phyloP scores from a whole-genome alignment of 2,113 vertebrate genomes.

The Aspidoscelis tigris region DNA sequence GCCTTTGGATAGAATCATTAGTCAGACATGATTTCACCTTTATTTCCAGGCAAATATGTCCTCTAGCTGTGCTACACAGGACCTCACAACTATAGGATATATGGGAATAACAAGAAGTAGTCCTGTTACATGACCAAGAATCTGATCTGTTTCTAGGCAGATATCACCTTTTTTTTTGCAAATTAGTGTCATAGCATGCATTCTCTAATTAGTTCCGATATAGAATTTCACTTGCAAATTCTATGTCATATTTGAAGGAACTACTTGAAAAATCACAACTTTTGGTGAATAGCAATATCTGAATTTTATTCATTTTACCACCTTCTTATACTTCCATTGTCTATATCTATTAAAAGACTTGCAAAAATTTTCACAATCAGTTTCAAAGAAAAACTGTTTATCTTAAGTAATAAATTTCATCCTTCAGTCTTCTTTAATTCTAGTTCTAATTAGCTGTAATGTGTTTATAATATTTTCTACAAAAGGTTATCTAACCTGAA shows the following conservation, averaged over 20 bases:
- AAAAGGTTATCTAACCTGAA: neutral
- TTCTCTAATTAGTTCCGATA: neutral
- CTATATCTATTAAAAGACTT: slow-evolving; percentile 1
- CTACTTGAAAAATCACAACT: neutral
- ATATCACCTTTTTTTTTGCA: neutral
- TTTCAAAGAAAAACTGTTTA: neutral
- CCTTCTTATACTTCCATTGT: neutral
- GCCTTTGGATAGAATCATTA: no score
- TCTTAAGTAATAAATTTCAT: neutral
- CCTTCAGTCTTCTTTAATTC: neutral
- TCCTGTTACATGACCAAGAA: no score
- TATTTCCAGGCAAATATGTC: no score
- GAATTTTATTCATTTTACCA: neutral
- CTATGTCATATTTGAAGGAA: neutral
- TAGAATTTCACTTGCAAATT: neutral
- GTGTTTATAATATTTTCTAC: neutral
- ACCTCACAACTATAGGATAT: no score
- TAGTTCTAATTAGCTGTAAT: slow-evolving; percentile 12
- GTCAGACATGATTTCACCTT: no score
- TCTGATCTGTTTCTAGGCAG: no score
- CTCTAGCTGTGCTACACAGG: no score
- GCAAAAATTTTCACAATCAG: neutral
- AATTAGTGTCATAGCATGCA: neutral
- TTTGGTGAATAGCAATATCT: neutral
- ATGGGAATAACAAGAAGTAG: no score